These are phyloP conservation scores for Papilio demoleus DNA, from an alignment of 2,888 invertebrate genomes.

Conservation along the genomic window DNA sequence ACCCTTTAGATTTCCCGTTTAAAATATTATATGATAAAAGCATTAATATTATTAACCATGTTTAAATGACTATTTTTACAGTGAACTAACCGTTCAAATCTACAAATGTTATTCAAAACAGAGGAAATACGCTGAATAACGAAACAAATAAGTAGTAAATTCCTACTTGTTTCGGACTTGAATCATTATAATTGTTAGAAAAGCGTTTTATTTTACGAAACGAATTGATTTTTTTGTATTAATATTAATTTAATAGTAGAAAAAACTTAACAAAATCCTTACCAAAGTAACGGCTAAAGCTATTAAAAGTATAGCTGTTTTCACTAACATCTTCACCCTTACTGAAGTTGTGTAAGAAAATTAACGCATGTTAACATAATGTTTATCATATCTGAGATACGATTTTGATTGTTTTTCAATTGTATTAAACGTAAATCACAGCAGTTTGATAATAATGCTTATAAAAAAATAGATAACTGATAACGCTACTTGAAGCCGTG, in stretches of 20 bases:
- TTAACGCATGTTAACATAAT: background rate
- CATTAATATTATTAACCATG: too few species aligned
- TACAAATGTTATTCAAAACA: too few species aligned
- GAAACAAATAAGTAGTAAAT: too few species aligned
- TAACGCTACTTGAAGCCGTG: background rate
- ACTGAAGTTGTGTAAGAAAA: constrained; percentile 46
- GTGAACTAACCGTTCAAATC: too few species aligned
- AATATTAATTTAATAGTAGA: background rate
- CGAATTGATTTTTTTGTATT: background rate
- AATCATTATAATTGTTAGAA: too few species aligned
- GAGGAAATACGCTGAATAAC: too few species aligned
- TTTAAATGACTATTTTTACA: too few species aligned
- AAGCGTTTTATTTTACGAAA: too few species aligned
- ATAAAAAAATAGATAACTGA: constrained; percentile 21
- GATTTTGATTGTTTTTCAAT: constrained; percentile 29
- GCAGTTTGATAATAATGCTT: constrained; percentile 16
- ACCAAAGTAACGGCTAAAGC: constrained; percentile 59
- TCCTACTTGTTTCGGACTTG: too few species aligned
- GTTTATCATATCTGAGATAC: constrained; percentile 28
- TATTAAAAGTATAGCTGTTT: constrained; percentile 54
- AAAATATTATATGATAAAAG: too few species aligned
- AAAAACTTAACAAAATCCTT: too few species aligned
- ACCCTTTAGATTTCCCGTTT: too few species aligned
- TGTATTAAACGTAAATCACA: constrained; percentile 38
- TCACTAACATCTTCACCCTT: constrained; percentile 56